phyloP scores from a whole-genome alignment of 1,140 invertebrate genomes.

The Pantala flavescens region DNA sequence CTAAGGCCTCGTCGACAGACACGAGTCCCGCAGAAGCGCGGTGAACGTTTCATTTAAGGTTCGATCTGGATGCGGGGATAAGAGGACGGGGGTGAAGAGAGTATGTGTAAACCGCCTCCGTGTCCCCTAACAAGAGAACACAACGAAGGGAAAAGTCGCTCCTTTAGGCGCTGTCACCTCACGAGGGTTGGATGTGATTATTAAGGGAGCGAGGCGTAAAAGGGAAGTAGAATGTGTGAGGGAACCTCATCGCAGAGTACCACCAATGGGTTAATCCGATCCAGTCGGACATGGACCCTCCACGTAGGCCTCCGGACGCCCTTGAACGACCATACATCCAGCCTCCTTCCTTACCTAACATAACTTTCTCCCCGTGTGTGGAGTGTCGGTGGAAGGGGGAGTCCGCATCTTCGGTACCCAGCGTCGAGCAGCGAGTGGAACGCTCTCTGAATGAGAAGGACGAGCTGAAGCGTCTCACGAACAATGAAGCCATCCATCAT shows the following conservation, averaged over 20 bases:
- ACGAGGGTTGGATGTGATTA: not conserved
- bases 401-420: not conserved
- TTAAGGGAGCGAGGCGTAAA: not conserved
- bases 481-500: slow-evolving; percentile 9
- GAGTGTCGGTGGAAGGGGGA: not conserved
- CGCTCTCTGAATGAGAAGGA: not conserved
- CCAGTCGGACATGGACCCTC: not conserved
- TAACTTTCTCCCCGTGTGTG: not conserved
- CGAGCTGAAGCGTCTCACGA: not conserved
- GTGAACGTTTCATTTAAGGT: slow-evolving; percentile 5
- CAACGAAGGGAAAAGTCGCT: not conserved
- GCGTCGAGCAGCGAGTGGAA: not conserved
- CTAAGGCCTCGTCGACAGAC: not conserved
- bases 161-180: not conserved
- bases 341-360: not conserved
- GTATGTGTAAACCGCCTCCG: not conserved
- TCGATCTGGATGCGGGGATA: not conserved
- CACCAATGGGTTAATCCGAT: not conserved
- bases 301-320: not conserved
- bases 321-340: not conserved
- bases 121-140: not conserved
- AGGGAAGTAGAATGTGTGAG: not conserved
- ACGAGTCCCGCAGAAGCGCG: not conserved
- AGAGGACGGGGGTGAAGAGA: not conserved
- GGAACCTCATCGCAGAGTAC: not conserved